Evolutionary conservation across 2,797 vertebrate species (phyloP), one percentile per base, ranked within the genome.

Genomic region (Notolepis coatsorum): DNA sequence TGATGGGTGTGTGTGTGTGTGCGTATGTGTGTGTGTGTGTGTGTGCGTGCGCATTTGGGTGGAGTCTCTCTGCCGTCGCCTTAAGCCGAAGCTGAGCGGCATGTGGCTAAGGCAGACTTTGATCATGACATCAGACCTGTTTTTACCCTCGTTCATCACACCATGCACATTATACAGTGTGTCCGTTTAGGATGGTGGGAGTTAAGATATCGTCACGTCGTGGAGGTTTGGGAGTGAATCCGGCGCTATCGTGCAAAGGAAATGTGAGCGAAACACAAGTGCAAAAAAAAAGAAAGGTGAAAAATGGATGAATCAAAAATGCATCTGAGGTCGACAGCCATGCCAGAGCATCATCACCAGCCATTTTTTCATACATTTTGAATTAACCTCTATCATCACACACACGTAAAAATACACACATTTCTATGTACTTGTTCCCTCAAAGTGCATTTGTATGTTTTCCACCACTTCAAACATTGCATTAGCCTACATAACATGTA

Each of bases 141-240:
- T 81, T n/a, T 76, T 73, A 71, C 35, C 71, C 56, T 64, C 50
- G 49, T 15, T 7, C 63, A 0, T 82, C 61, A 56, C 65, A 52
- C 2, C 48, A 56, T 25, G 59, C n/a, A 48, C 60, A 48, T 37
- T 65, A 66, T 21, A 63, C 66, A n/a, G n/a, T n/a, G n/a, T n/a
- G 61, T 74, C 61, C 47, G 59, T 65, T 50, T 1, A 35, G 24
- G 49, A 33, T 12, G 1, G n/a, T 15, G 20, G 46, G 63, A 47
- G 58, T 56, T 43, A 4, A n/a, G 12, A 17, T 52, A 20, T 13
- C 9, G 24, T 2, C 6, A 12, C 30, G 25, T 51, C 42, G 30
- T 42, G 60, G 31, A 38, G 38, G 49, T 68, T 52, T 13, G 21
- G 33, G 2, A 57, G 57, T 48, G 18, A 56, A 76, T 71, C 60